Evolutionary conservation across 2,888 invertebrate species (phyloP), one percentile per base, ranked within the genome.

Genomic region (Chorisops tibialis): DNA sequence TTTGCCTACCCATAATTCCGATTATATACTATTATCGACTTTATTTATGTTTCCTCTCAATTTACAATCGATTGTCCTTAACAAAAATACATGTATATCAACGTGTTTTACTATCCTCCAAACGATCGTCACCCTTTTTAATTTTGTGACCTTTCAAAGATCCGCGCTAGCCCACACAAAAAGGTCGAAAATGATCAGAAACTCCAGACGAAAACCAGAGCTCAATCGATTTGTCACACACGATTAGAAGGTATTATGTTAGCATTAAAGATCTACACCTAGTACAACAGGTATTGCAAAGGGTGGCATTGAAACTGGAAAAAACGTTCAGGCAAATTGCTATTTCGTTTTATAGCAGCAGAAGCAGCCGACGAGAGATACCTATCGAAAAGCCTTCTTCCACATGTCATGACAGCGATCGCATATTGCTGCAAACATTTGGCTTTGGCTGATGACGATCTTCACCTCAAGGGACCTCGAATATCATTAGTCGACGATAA

Each of bases 181-280:
- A 16, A 19, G 16, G 19, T 16, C 51, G 49, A 7, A 22, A 22
- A 11, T 48, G 18, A 37, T 22, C n/a, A 41, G 38, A 30, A 9
- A 30, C n/a, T n/a, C n/a, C 11, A 49, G 52, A 21, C 56, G 47
- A 54, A 63, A 59, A 51, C 47, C 63, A 59, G 47, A 38, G 18
- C 51, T 59, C 30, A 63, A 63, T 63, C 48, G 59, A 63, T 63
- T 63, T 63, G 63, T 59, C 48, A 63, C 63, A 63, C 63, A 63
- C 59, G 63, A 63, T 63, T 63, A 63, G 59, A 45, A 58, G 22
- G 59, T 59, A 63, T 63, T 63, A 47, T 47, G 19, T 47, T 14
- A 12, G 18, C 18, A 16, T 16, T 18, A n/a, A 2, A 12, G 7
- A 16, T 16, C 18, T 18, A 19, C 16, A 19, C 47, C 18, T 47